phyloP scores from a whole-genome alignment of 2,113 vertebrate genomes.

The Zeus faber region DNA sequence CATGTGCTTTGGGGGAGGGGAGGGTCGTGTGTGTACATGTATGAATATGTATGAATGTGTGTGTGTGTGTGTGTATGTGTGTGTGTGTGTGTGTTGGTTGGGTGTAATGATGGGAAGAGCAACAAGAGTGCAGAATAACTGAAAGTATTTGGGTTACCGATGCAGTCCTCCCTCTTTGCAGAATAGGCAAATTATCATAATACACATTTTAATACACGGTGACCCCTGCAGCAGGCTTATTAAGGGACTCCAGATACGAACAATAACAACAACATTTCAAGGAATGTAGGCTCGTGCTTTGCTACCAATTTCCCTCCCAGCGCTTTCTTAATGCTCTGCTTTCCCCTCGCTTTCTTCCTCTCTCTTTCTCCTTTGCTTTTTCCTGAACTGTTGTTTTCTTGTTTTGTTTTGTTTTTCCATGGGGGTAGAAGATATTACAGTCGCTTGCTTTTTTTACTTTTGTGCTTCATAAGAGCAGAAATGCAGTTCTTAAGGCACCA shows the following conservation, averaged over 20 bases:
- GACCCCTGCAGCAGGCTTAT: conserved; percentile 19
- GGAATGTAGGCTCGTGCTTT: background rate
- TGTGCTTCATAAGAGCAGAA: too few species aligned
- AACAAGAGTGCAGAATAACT: too few species aligned
- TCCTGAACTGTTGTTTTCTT: background rate
- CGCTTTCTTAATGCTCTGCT: background rate
- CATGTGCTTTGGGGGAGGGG: too few species aligned
- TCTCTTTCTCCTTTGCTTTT: background rate
- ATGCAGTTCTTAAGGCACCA: too few species aligned
- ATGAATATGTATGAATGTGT: background rate
- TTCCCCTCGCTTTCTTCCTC: background rate
- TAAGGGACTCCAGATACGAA: conserved; percentile 33
- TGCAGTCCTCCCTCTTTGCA: conserved; percentile 7
- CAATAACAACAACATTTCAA: conserved; percentile 32
- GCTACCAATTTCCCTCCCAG: background rate
- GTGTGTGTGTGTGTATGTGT: background rate
- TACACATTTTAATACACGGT: conserved; percentile 17
- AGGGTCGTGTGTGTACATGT: background rate
- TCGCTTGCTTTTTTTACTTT: too few species aligned
- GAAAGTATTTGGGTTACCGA: background rate
- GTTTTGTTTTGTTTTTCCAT: conserved; percentile 13
- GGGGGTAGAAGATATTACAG: background rate
- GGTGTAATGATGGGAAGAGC: background rate
- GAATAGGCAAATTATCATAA: conserved; percentile 21
- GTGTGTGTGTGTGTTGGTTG: background rate